Base-by-base conservation (phyloP, 30 jellyfish, hydroid and myxozoan species). In the Pelagia noctiluca region DNA sequence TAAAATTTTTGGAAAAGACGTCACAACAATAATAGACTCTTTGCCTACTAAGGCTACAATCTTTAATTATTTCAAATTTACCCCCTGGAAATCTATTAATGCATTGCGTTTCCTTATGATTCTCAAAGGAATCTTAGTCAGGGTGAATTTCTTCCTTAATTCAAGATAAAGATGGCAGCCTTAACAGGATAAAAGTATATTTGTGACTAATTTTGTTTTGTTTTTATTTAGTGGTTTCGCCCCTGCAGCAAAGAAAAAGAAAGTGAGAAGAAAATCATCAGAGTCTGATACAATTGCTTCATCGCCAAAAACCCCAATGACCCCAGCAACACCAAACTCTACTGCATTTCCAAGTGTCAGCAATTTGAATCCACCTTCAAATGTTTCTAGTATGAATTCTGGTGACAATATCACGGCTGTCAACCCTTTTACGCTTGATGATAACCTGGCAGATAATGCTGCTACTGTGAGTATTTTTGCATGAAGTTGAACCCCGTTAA, bases 251-350 rank as follows among this genome's bases (percentile, higher is more conserved):
- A 83, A 83, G 81, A 72, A 54, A 66, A 83, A 70, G 81, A 83
- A 57, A 28, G 87, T 83, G 35, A 66, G 88, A n/a, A 70, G 95
- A 37, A 85, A 85, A 47, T 85, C 95, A 0, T 85, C 95, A 0
- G 95, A 85, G 18, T 85, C 95, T 18, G 88, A 85, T 76, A 50
- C 86, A 29, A 0, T 83, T 35, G 81, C 73, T 4, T 42, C 85
- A 49, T 72, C 93, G 35, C 95, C 95, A 30, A 85, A 61, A 34
- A 79, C 96, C 2, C 89, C 98, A 16, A 81, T 88, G 32, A 76
- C 85, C 18, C 93, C 89, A 19, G 83, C 88, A 42, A 70, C 88
- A 29, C 90, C 90, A 1, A 80, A 49, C 32, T 63, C 90, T 24
- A 64, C 80, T 52, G 68, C 4, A 3, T 52, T 52, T 5, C 29